Percentiles rank a stretch among this genome's conserved stretches.
phyloP scores from a whole-genome alignment of 1,140 invertebrate genomes.

The Trichonephila clavipes region DNA sequence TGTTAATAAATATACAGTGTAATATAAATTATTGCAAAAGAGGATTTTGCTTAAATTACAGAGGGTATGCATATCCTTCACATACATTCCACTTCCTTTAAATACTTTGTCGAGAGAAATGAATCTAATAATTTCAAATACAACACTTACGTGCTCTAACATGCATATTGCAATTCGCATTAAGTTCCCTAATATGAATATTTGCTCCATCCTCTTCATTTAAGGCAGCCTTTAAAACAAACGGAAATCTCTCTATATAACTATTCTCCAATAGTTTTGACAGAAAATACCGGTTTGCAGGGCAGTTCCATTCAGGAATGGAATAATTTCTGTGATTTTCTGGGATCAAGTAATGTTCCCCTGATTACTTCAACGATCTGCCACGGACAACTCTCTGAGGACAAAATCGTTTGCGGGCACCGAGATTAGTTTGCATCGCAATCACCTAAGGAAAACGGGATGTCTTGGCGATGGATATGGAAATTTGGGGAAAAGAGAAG shows the following conservation, averaged over 20 bases:
- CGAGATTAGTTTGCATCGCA: not conserved
- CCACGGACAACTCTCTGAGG: not conserved
- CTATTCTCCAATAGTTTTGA: not conserved
- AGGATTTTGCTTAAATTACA: too few relatives aligned
- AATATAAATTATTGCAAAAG: too few relatives aligned
- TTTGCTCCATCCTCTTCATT: too few relatives aligned
- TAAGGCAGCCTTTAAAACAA: not conserved
- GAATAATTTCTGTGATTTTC: not conserved
- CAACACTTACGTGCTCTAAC: too few relatives aligned
- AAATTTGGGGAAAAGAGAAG: not conserved
- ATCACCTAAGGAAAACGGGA: not conserved
- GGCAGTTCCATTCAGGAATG: not conserved
- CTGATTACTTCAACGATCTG: not conserved
- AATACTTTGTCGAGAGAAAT: too few relatives aligned
- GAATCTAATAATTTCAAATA: too few relatives aligned
- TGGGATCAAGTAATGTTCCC: not conserved
- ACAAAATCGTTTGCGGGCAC: not conserved
- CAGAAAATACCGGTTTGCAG: not conserved
- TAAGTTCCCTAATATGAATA: too few relatives aligned
- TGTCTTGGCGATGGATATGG: not conserved
- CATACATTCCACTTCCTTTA: too few relatives aligned
- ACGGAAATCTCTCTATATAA: not conserved
- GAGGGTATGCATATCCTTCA: too few relatives aligned
- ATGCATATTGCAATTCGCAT: too few relatives aligned
- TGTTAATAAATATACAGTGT: too few relatives aligned